These are phyloP conservation scores for Dicaeum eximium DNA, from an alignment of 2,113 vertebrate genomes.

Conservation along the genomic window DNA sequence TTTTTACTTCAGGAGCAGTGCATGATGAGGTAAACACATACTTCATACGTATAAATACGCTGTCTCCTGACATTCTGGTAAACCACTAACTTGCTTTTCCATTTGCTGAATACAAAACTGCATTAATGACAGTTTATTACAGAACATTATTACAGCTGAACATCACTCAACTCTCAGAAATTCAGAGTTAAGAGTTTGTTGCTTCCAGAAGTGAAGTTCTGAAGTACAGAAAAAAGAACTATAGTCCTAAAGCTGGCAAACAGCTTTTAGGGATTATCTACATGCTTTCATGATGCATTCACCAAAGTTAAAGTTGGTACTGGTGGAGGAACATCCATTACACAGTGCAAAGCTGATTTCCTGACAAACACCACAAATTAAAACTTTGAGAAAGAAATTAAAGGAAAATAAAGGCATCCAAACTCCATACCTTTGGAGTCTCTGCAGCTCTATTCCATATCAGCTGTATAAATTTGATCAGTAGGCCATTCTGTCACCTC, in stretches of 20 bases:
- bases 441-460: neutral
- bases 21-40: neutral
- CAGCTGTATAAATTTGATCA: neutral
- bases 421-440: neutral
- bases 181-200: neutral
- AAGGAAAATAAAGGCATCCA: neutral
- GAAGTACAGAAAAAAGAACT: neutral
- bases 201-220: neutral
- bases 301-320: neutral
- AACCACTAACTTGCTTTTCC: neutral
- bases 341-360: neutral
- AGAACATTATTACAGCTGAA: neutral
- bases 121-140: neutral
- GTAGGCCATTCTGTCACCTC: neutral
- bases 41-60: rapidly evolving
- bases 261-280: neutral
- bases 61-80: neutral
- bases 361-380: neutral
- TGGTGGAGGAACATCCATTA: neutral
- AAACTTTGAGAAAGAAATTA: neutral
- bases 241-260: neutral
- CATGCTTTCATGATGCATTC: neutral
- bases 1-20: neutral
- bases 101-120: neutral
- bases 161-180: neutral